Evolutionary conservation across 2,113 vertebrate genomes (phyloP).

Genomic region (Murina feae): DNA sequence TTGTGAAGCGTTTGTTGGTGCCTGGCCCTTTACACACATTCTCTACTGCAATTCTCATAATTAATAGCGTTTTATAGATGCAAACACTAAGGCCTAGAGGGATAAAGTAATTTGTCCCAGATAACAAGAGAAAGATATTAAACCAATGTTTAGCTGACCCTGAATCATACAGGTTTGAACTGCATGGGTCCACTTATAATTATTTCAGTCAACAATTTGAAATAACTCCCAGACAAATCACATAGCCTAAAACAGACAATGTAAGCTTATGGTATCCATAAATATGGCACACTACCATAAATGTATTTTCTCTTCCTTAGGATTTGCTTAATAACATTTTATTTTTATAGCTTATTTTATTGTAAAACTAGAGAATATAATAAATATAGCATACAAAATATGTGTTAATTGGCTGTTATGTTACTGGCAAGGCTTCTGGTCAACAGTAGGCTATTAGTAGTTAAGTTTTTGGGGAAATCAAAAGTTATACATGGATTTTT

Average conservation of each 20-base stretch:
- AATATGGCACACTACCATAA: background rate
- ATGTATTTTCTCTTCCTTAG: background rate
- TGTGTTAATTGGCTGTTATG: background rate
- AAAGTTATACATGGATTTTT: background rate
- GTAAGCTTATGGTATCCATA: background rate
- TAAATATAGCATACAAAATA: background rate
- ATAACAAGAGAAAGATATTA: background rate
- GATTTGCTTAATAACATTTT: background rate
- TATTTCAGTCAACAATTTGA: background rate
- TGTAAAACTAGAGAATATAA: background rate
- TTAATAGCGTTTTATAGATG: background rate
- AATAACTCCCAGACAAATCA: background rate
- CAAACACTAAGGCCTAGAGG: background rate
- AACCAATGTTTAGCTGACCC: background rate
- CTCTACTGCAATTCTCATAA: background rate
- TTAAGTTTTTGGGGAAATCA: background rate
- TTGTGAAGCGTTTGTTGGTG: no score
- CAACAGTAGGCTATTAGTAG: background rate
- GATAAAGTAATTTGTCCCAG: background rate
- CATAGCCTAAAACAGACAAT: background rate
- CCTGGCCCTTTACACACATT: background rate
- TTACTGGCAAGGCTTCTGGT: background rate
- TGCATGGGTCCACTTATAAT: background rate
- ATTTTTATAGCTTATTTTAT: background rate
- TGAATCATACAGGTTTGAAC: background rate